Evolutionary conservation across 2,797 vertebrate species (phyloP).

Genomic region (Bovichtus diacanthus): DNA sequence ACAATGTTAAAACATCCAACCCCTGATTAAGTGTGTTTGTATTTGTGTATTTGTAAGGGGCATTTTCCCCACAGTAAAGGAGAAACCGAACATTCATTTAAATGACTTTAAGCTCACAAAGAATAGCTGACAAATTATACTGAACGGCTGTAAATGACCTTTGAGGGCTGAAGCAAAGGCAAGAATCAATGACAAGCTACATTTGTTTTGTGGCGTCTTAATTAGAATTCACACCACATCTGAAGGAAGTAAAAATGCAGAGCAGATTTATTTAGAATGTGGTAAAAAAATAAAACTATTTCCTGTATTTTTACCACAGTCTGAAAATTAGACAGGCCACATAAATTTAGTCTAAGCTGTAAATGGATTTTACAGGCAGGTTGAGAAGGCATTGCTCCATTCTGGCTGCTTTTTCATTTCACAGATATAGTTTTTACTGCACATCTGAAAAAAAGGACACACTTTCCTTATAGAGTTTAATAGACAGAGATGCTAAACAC

Average conservation of each 20-base stretch:
- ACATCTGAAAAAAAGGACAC: conserved; percentile 37
- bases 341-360: conserved; percentile 34
- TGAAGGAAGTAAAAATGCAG: neutral
- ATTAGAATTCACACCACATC: neutral
- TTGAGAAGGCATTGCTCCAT: conserved; percentile 17
- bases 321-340: conserved; percentile 32
- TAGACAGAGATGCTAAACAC: conserved; percentile 38
- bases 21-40: neutral
- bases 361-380: conserved; percentile 11
- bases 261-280: neutral
- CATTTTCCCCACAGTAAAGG: neutral
- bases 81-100: conserved; percentile 2
- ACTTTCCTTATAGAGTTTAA: conserved; percentile 37
- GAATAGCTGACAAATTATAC: conserved; percentile 20
- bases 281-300: neutral
- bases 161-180: neutral
- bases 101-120: neutral
- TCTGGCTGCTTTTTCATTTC: conserved; percentile 31
- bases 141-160: neutral
- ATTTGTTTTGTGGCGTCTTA: neutral
- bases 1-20: neutral
- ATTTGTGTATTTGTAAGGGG: neutral
- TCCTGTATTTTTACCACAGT: conserved; percentile 5
- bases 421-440: conserved; percentile 31
- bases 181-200: conserved; percentile 1